Base-by-base conservation (phyloP, 1,140 invertebrate species). In the Ostrea denselamellosa region DNA sequence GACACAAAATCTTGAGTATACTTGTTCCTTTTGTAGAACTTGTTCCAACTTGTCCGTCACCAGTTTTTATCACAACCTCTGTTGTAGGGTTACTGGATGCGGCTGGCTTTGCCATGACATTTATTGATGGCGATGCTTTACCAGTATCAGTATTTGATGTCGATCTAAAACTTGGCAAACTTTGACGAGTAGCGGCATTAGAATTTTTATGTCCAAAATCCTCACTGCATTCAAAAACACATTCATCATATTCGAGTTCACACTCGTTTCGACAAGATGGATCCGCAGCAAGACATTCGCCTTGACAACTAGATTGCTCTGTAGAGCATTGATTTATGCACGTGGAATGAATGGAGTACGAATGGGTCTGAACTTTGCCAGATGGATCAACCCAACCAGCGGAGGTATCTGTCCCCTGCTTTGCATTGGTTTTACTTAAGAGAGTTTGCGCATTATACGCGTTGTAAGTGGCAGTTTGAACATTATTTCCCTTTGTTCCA, bases 191-290 rank as follows among this genome's bases (percentile, higher is more conserved):
- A 28, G 12, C 28, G 22, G 2, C 25, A 28, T 12, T 25, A 4
- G 14, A 14, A 12, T 12, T 71, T 34, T 34, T 28, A 0, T 71
- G 68, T 17, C 25, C 25, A 34, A 28, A 71, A 28, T 71, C 68
- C 28, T 71, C 22, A 34, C 28, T 71, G 12, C 68, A 71, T 71
- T 71, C 68, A 34, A 25, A 10, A 34, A 71, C 8, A 71, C 68
- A 71, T 34, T 71, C 68, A 71, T 71, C 68, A 14, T 71, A 71
- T 34, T 71, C 68, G 28, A 71, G 25, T 71, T 22, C 28, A 28
- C 68, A 71, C 14, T 34, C 25, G 2, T 22, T 28, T 28, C 14
- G 22, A 28, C 68, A 71, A 34, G 68, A 71, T 14, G 28, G 10
- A 34, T 71, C 68, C 28, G 68, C 28, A 14, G 68, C 25, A 28